phyloP scores from a whole-genome alignment of 2,888 invertebrate species.

The Branchellion lobata region DNA sequence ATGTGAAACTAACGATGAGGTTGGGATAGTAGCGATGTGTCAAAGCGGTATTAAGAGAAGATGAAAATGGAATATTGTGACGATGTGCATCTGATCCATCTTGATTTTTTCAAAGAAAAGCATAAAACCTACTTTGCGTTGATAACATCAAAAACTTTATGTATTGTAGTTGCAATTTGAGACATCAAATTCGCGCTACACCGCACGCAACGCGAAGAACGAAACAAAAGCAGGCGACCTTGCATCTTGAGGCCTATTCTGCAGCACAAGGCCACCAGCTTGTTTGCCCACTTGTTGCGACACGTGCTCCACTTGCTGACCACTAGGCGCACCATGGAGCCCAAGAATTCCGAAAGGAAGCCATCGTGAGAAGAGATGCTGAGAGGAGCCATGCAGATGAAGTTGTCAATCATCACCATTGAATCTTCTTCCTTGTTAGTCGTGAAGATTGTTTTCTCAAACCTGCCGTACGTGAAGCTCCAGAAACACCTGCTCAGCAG shows the following conservation, averaged over 20 bases:
- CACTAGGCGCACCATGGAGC: slow-evolving; percentile 1
- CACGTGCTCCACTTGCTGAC: neutral
- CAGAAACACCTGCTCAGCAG: neutral
- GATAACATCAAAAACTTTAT: no score
- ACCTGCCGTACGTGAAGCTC: neutral
- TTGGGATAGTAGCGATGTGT: no score
- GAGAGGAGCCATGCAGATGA: neutral
- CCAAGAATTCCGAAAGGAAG: slow-evolving; percentile 11
- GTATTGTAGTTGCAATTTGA: no score
- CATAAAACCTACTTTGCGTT: no score
- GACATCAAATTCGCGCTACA: no score
- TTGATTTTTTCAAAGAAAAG: no score
- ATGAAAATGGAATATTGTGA: no score
- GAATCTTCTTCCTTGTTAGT: neutral
- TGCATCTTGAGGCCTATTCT: neutral
- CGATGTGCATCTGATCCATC: no score
- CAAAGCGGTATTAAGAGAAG: no score
- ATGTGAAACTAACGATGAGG: neutral
- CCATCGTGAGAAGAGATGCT: neutral
- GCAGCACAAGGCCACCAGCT: neutral
- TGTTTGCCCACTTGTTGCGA: neutral
- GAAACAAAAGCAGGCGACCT: neutral
- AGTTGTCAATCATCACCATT: neutral
- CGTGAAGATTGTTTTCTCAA: neutral
- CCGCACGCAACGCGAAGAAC: no score